Evolutionary conservation across 2,113 vertebrate species (phyloP).

Genomic region (Orthonyx spaldingii): DNA sequence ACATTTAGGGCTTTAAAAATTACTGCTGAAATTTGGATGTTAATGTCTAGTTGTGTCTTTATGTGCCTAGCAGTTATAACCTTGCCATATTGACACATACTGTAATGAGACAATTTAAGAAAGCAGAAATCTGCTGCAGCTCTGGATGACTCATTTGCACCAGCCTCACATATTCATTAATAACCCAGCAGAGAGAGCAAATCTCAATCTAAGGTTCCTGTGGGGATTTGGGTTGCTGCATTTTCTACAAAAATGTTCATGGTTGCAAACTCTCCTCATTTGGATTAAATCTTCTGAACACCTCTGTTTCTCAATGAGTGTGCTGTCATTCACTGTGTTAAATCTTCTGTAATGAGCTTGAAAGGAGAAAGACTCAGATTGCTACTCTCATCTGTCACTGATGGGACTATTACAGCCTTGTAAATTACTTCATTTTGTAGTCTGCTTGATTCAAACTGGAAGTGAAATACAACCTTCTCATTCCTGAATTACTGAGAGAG

Average conservation of each 20-base stretch:
- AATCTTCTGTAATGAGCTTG: constrained; percentile 41
- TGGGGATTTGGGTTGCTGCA: neutral
- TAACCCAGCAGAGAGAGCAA: constrained; percentile 38
- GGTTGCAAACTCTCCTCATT: constrained; percentile 35
- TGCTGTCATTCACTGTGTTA: constrained; percentile 19
- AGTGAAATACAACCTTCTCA: neutral
- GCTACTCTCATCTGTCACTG: neutral
- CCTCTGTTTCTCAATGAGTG: constrained; percentile 16
- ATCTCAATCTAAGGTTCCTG: neutral
- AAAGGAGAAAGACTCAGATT: neutral
- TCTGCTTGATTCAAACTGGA: neutral
- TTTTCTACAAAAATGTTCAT: constrained; percentile 27
- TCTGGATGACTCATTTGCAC: constrained; percentile 39
- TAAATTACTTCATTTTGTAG: neutral
- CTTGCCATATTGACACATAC: constrained; percentile 22
- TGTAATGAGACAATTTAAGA: constrained; percentile 54
- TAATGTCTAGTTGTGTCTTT: neutral
- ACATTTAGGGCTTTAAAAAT: constrained; percentile 40
- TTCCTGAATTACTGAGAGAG: neutral
- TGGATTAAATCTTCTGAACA: constrained; percentile 13
- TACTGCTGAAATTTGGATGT: constrained; percentile 23
- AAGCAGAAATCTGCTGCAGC: constrained; percentile 34
- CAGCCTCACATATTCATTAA: constrained; percentile 40
- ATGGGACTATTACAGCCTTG: neutral
- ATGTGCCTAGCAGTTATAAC: constrained; percentile 6